phyloP scores from a whole-genome alignment of 2,797 vertebrate genomes.

The Eulemur mongoz region DNA sequence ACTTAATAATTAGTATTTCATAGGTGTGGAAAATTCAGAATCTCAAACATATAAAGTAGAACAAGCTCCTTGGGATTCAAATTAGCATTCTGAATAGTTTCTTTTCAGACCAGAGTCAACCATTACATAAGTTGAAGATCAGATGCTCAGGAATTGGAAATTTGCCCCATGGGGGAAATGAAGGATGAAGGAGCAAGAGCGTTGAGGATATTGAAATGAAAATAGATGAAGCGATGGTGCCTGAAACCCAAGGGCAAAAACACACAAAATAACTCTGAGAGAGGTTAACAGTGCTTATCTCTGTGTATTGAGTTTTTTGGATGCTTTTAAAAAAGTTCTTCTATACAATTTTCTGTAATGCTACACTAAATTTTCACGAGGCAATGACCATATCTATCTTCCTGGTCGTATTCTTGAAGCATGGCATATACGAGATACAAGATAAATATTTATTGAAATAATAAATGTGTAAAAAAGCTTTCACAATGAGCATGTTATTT shows the following conservation, averaged over 20 bases:
- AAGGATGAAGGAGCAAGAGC: not conserved
- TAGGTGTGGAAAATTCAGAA: constrained; percentile 77
- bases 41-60: constrained; percentile 74
- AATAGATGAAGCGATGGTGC: not conserved
- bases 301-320: not conserved
- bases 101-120: constrained; percentile 43
- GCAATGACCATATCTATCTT: not conserved
- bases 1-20: constrained; percentile 78
- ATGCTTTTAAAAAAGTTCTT: not conserved
- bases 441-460: constrained; percentile 30
- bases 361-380: not conserved
- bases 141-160: constrained; percentile 65
- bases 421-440: not conserved
- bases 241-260: not conserved
- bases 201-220: not conserved
- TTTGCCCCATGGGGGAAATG: constrained; percentile 22
- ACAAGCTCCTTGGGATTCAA: constrained; percentile 76
- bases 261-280: not conserved
- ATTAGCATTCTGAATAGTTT: constrained; percentile 65
- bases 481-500: not conserved
- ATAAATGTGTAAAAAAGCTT: not conserved
- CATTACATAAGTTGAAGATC: constrained; percentile 82
- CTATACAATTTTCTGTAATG: not conserved
- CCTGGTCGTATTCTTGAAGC: not conserved
- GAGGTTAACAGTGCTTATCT: not conserved